Base-by-base conservation (phyloP, 2,888 invertebrate species). In the Drosophila peninsularis region DNA sequence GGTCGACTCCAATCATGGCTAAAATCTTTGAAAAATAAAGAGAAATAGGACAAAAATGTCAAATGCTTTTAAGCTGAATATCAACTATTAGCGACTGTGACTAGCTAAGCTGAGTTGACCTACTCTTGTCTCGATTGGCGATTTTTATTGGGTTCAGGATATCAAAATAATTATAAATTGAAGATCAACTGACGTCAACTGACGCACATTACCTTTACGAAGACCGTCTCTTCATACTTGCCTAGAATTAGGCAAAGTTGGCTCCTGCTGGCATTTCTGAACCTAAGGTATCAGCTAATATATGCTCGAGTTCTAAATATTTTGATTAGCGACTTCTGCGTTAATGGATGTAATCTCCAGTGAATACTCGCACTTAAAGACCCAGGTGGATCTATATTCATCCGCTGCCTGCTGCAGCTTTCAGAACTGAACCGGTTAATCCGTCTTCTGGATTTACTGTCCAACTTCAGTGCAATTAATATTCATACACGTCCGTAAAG, bases 11-110 rank as follows among this genome's bases (percentile, higher is more conserved):
- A 65, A 69, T 74, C 60, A 74, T 60, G 64, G 21, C 49, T 9
- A 19, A 50, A 41, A 34, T 11, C 32, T 10, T 34, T 9, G 9
- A 10, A 5, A 13, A 19, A 57, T 56, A 55, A 47, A 73, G 73
- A n/a, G n/a, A n/a, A n/a, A n/a, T n/a, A n/a, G 71, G 68, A 71
- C 44, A 42, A 64, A 60, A 52, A 58, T 62, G 62, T 67, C 78
- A 45, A 52, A 57, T 39, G 64, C 41, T 14, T 10, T 17, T 27
- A 24, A 21, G 14, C 13, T 7, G 14, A 24, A 24, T 24, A 21
- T 44, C n/a, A 49, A 50, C 74, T 54, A 57, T 13, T 14, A 11
- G 27, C 14, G 52, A 19, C 39, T 19, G 17, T 13, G 19, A 5
- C 17, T 11, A 14, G 24, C 24, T 45, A 13, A 14, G 37, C 10